These are phyloP conservation scores for Tiliacea aurago DNA, from an alignment of 2,888 invertebrate species.

Conservation along the genomic window DNA sequence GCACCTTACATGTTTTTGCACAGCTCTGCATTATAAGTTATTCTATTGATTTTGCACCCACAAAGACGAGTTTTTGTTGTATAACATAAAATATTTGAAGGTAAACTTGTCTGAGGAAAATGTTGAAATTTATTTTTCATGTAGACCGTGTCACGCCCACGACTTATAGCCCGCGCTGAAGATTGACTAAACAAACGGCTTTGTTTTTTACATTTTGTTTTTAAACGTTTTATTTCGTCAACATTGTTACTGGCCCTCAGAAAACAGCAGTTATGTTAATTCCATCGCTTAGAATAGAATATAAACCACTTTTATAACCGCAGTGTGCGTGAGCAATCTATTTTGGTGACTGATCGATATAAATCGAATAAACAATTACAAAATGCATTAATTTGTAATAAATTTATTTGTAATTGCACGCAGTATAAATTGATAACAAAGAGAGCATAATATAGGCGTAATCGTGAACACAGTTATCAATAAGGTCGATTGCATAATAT, in stretches of 20 bases:
- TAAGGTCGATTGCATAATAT: slow-evolving; percentile 31
- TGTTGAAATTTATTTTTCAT: slow-evolving; percentile 60
- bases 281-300: slow-evolving; percentile 11
- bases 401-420: slow-evolving; percentile 8
- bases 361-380: slow-evolving; percentile 8
- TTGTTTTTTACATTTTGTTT: slow-evolving; percentile 35
- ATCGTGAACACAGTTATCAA: slow-evolving; percentile 45
- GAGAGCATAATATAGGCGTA: slow-evolving; percentile 27
- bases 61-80: slow-evolving; percentile 40
- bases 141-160: slow-evolving; percentile 44
- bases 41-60: slow-evolving; percentile 46
- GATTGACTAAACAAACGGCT: slow-evolving; percentile 41
- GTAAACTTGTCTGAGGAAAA: slow-evolving; percentile 49
- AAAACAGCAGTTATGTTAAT: slow-evolving; percentile 14
- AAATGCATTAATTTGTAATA: slow-evolving; percentile 15
- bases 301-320: neutral
- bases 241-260: neutral
- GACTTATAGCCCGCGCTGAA: slow-evolving; percentile 36
- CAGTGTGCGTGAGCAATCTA: slow-evolving; percentile 13
- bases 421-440: slow-evolving; percentile 23
- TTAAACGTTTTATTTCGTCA: slow-evolving; percentile 27
- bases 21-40: slow-evolving; percentile 17
- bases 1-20: slow-evolving; percentile 15
- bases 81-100: slow-evolving; percentile 47
- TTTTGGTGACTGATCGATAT: slow-evolving; percentile 22